Base-by-base conservation (phyloP, 1,140 invertebrate genomes). In the Tetranychus cinnabarinus region DNA sequence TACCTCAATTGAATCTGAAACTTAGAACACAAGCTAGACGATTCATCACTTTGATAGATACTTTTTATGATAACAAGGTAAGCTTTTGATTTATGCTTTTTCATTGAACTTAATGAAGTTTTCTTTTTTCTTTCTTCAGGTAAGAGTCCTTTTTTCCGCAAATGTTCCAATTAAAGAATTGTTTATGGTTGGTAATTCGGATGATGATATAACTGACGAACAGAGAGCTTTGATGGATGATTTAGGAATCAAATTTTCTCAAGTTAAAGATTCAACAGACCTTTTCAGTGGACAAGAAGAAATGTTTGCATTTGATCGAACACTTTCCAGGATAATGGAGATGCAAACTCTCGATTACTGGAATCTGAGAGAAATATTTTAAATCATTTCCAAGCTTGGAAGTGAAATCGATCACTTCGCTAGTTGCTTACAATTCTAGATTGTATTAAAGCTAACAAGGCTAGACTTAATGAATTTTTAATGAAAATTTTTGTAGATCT, bases 221-320 rank as follows among this genome's bases (percentile, higher is more conserved):
- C 71, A 73, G 62, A 76, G 88, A 69, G 79, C 82, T 62, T 72
- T 97, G 1, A 95, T 97, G 89, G 92, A 97, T 73, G 91, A 97
- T 71, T 76, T 96, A 55, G 82, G 82, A 65, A 84, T 92, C 56
- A 77, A 78, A 56, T 76, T 72, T 58, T 47, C 6, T 61, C 15
- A 85, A 79, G 74, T 82, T 67, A 72, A 80, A 68, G 74, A 80
- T 46, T 76, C 77, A 63, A 82, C 88, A 7, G 91, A 84, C 70
- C 83, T 97, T 66, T 97, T 97, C 69, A 96, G 88, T 35, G 92
- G 91, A 0, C 88, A 95, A 70, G 95, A 97, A 73, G 93, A 98
- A 75, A 74, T 92, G 61, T 98, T 97, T 77, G 92, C 93, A 8
- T 95, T 88, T 72, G 88, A 95, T 65, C 77, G 95, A 61, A 95